Base-by-base conservation (phyloP, 2,113 vertebrate genomes). In the Pimephales promelas region DNA sequence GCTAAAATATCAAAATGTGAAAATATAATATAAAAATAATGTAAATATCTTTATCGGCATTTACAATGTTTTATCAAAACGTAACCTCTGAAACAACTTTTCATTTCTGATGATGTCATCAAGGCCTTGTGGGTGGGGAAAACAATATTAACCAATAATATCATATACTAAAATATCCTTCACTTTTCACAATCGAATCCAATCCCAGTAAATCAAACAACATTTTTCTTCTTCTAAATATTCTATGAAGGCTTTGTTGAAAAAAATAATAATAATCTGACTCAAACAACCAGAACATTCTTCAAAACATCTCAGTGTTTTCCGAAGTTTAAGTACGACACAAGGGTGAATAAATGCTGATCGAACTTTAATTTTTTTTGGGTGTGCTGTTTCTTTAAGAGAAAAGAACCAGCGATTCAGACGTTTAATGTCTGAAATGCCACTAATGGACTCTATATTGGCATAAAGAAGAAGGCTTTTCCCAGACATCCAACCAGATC, bases 401-500 rank as follows among this genome's bases (percentile, higher is more conserved):
- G 18, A 36, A 22, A 36, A 18, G 4, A 36, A 68, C 20, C 49
- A 20, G 5, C 6, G 52, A 54, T 54, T 20, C 49, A 9, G 28
- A 56, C 62, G n/a, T 62, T 20, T 61, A 86, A 70, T 45, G 45
- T 74, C 43, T 24, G 71, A 85, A 74, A 40, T 43, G 36, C 52
- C 24, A 52, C 79, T 72, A 73, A 74, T 14, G 26, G 73, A 87
- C 43, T 80, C 43, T 34, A 49, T 13, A 79, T 11, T 20, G 59
- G 77, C 43, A 79, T 66, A 31, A 79, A 78, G 34, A 43, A 40
- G 36, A 22, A 77, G 52, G 28, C 61, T 71, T 81, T 54, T 64
- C n/a, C 72, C 57, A 81, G 71, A 64, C 70, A 34, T 56, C 47
- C 24, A 49, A 36, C 40, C 18, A 64, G 73, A 47, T 61, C 13